These are phyloP conservation scores for Hydrozoanthus tunicans DNA, from an alignment of 64 coral and sea anemone genomes.

Conservation along the genomic window DNA sequence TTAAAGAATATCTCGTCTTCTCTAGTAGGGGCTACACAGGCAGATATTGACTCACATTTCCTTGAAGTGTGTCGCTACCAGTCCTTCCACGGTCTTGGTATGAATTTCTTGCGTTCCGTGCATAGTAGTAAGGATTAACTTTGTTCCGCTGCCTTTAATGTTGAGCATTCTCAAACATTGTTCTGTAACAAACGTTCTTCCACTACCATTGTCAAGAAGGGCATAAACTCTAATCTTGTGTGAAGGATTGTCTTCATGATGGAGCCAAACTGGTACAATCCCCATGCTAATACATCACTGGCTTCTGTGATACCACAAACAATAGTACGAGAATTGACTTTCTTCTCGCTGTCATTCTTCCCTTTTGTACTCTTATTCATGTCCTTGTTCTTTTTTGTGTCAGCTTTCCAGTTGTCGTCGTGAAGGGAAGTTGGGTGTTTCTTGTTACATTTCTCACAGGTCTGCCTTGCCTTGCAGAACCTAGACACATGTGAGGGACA, in stretches of 20 bases:
- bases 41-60: not conserved
- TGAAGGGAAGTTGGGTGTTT: conserved; percentile 81
- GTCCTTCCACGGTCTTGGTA: conserved; percentile 31
- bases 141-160: conserved; percentile 54
- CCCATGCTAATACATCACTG: conserved; percentile 59
- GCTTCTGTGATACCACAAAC: conserved; percentile 51
- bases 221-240: conserved; percentile 72
- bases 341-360: not conserved
- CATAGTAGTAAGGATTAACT: conserved; percentile 65
- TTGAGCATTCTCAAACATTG: conserved; percentile 41
- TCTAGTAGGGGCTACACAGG: not conserved
- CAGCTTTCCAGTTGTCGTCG: conserved; percentile 58
- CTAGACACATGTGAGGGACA: conserved; percentile 50
- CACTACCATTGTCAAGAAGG: conserved; percentile 74
- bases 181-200: conserved; percentile 74
- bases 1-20: not conserved
- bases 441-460: conserved; percentile 61
- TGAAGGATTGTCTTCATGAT: conserved; percentile 33
- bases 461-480: conserved; percentile 44
- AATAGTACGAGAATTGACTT: not conserved
- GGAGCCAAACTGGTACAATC: conserved; percentile 61
- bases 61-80: conserved; percentile 14
- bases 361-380: not conserved
- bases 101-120: conserved; percentile 58
- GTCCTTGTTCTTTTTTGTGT: not conserved